A percentile compares a stretch with the other conserved stretches of the same genome.
These are phyloP conservation scores for Camelus dromedarius DNA, from an alignment of 2,113 vertebrate species.

Conservation along the genomic window DNA sequence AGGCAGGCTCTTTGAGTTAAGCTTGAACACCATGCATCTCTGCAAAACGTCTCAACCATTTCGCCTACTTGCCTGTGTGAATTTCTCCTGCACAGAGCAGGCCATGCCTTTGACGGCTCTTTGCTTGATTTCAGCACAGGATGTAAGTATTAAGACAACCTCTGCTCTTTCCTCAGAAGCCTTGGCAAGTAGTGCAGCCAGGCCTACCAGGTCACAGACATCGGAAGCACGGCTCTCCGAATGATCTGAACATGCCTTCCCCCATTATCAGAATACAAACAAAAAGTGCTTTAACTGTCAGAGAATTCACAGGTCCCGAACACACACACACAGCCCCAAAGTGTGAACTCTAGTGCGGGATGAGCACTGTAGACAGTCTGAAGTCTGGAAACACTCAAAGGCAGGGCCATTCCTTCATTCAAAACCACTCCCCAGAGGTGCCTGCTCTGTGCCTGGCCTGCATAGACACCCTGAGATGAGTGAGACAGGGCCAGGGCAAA, in stretches of 20 bases:
- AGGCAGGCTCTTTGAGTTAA: neutral
- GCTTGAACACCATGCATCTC: neutral
- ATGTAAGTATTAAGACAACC: too few species aligned
- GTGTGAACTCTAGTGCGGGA: neutral
- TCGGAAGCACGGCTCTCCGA: too few species aligned
- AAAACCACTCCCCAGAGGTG: neutral
- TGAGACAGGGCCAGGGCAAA: neutral
- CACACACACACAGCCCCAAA: neutral
- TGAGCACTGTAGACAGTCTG: fast-evolving
- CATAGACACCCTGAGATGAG: fast-evolving
- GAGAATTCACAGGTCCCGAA: neutral
- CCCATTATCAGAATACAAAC: neutral
- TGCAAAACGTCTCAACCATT: too few species aligned
- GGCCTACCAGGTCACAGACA: neutral
- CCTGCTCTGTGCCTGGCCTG: neutral
- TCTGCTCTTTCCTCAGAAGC: neutral
- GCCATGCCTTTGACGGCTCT: neutral
- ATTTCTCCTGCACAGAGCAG: neutral
- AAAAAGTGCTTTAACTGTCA: neutral
- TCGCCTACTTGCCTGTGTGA: too few species aligned
- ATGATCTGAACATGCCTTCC: neutral
- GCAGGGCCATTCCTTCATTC: neutral
- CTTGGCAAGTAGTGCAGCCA: neutral
- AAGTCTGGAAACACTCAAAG: neutral
- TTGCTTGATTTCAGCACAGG: neutral